These are phyloP conservation scores for Sphenopsis melanotis DNA, from an alignment of 2,797 vertebrate species.

Conservation along the genomic window DNA sequence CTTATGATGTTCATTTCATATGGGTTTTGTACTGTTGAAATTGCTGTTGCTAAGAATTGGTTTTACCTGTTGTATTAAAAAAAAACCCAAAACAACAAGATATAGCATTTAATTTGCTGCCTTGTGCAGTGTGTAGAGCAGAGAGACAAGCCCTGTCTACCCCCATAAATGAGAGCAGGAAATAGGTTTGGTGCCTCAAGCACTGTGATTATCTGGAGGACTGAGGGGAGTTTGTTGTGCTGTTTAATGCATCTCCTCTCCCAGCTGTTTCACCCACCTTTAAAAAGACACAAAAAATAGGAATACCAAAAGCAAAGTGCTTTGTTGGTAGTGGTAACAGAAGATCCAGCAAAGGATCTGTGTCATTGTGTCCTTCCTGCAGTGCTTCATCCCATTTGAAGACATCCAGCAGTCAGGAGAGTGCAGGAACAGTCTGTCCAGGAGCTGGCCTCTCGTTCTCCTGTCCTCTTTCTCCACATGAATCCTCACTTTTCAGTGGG, in stretches of 20 bases:
- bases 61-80: background rate
- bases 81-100: background rate
- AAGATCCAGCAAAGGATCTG: background rate
- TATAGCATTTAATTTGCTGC: background rate
- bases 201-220: background rate
- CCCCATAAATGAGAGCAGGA: accelerated
- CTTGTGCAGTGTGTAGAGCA: background rate
- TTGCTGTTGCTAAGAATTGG: background rate
- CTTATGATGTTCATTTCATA: background rate
- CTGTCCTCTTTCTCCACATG: background rate
- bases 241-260: background rate
- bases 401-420: background rate
- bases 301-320: background rate
- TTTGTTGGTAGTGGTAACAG: background rate
- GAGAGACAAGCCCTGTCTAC: background rate
- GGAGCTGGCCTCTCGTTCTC: background rate
- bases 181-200: background rate
- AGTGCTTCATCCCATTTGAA: accelerated
- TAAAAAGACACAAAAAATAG: background rate
- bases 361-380: background rate
- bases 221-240: background rate
- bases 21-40: background rate
- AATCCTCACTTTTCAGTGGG: background rate
- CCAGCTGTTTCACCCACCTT: background rate
- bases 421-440: background rate